These are phyloP conservation scores for Rhabdomys dilectus DNA, from an alignment of 2,113 vertebrate species.

Conservation along the genomic window DNA sequence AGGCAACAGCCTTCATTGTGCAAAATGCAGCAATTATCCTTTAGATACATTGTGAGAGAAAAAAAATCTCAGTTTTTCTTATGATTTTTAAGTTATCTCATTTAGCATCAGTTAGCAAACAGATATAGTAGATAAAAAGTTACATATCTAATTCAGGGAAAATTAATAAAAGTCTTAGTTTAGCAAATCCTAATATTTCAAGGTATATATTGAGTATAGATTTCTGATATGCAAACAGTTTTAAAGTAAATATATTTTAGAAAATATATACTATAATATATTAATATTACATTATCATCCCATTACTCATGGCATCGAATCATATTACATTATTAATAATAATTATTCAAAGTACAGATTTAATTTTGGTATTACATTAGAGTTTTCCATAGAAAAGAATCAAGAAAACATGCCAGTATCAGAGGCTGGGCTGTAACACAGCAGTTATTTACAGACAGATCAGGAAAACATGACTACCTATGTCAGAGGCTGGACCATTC, in stretches of 20 bases:
- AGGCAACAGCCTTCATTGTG: neutral
- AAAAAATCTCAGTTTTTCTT: neutral
- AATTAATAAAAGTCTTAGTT: neutral
- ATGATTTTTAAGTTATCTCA: neutral
- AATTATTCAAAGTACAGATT: neutral
- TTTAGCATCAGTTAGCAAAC: neutral
- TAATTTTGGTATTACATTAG: neutral
- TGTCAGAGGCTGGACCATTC: too few species aligned
- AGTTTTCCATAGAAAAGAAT: neutral
- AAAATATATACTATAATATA: neutral
- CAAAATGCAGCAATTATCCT: neutral
- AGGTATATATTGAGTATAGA: neutral
- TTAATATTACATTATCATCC: neutral
- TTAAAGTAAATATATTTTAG: neutral
- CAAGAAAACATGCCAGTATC: neutral
- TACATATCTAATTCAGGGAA: neutral
- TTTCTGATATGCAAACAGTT: neutral
- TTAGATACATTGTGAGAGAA: neutral
- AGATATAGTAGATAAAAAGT: neutral
- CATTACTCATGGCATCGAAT: neutral
- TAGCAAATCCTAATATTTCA: neutral
- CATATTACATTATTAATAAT: neutral
- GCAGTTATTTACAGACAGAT: neutral
- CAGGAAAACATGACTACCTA: neutral
- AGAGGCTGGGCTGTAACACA: neutral